Conservation (phyloP, 2,888 invertebrate species). For the Podabrus alpinus region DNA sequence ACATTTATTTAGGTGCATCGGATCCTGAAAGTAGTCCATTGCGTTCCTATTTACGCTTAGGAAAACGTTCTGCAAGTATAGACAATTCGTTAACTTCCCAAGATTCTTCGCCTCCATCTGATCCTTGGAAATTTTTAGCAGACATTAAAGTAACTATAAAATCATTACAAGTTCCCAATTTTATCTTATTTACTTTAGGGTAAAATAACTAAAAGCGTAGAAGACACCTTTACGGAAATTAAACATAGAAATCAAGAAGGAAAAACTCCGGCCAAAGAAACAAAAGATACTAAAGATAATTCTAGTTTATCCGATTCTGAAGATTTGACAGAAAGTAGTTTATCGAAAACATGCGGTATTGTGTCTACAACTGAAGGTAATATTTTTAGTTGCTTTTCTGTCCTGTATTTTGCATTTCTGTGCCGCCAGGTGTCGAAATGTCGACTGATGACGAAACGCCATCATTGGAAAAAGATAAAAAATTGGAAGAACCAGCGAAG, state of each 20-base stretch:
- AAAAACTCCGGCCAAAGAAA: constrained; percentile 45
- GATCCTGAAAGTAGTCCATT: constrained; percentile 57
- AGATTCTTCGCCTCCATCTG: constrained; percentile 60
- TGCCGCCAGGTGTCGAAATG: constrained; percentile 55
- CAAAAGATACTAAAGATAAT: constrained; percentile 55
- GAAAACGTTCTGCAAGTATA: constrained; percentile 65
- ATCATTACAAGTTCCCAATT: neutral
- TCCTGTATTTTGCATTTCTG: constrained; percentile 8
- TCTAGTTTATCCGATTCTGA: constrained; percentile 71
- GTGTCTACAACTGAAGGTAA: constrained; percentile 53
- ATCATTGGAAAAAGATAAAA: constrained; percentile 46
- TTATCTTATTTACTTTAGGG: constrained; percentile 51
- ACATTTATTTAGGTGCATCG: constrained; percentile 4
- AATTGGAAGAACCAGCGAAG: constrained; percentile 10
- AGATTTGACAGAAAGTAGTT: constrained; percentile 56
- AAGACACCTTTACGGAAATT: constrained; percentile 73
- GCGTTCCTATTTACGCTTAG: constrained; percentile 63
- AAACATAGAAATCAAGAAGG: constrained; percentile 55
- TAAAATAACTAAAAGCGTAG: constrained; percentile 77
- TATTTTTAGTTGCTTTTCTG: neutral
- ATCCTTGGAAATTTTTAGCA: constrained; percentile 74
- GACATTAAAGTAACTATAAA: constrained; percentile 61
- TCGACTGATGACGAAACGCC: constrained; percentile 55
- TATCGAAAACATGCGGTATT: constrained; percentile 52
- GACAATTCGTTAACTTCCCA: constrained; percentile 55